Evolutionary conservation across 37 sponge, comb jelly and placozoan genomes (phyloP).

Genomic region (Corticium candelabrum): DNA sequence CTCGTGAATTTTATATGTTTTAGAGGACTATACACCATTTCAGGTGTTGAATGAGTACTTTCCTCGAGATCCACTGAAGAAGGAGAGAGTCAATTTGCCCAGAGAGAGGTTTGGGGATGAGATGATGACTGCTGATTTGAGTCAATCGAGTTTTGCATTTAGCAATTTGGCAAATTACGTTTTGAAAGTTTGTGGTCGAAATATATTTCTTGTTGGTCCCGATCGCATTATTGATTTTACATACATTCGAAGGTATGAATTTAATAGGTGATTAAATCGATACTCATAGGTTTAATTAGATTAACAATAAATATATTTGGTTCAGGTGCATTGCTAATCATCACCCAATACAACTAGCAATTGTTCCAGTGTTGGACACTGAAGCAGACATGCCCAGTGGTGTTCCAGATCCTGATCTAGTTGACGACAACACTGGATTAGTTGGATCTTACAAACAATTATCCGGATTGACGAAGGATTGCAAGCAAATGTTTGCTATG

Average conservation of each 20-base stretch:
- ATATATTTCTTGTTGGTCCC: conserved; percentile 38
- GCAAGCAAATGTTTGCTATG: conserved; percentile 60
- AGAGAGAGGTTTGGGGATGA: not conserved
- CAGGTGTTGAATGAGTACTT: not conserved
- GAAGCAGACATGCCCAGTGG: conserved; percentile 36
- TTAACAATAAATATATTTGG: no score
- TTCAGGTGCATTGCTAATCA: conserved; percentile 36
- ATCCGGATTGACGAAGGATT: conserved; percentile 51
- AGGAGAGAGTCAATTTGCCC: not conserved
- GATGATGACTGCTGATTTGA: not conserved
- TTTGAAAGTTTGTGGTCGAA: conserved; percentile 47
- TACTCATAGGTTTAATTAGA: no score
- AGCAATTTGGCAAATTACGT: conserved; percentile 42
- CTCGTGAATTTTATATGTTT: no score
- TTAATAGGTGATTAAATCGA: no score
- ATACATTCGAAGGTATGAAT: conserved; percentile 30
- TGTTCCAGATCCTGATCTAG: conserved; percentile 39
- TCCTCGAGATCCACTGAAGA: not conserved
- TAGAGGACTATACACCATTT: not conserved
- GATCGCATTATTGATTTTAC: conserved; percentile 30
- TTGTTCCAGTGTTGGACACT: conserved; percentile 35
- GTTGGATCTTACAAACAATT: conserved; percentile 75
- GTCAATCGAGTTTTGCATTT: no score
- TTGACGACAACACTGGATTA: conserved; percentile 60
- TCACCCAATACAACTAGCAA: conserved; percentile 30